Percentiles rank a stretch among this genome's conserved stretches.
These are phyloP conservation scores for Intellagama lesueurii DNA, from an alignment of 2,797 vertebrate species.

Conservation along the genomic window DNA sequence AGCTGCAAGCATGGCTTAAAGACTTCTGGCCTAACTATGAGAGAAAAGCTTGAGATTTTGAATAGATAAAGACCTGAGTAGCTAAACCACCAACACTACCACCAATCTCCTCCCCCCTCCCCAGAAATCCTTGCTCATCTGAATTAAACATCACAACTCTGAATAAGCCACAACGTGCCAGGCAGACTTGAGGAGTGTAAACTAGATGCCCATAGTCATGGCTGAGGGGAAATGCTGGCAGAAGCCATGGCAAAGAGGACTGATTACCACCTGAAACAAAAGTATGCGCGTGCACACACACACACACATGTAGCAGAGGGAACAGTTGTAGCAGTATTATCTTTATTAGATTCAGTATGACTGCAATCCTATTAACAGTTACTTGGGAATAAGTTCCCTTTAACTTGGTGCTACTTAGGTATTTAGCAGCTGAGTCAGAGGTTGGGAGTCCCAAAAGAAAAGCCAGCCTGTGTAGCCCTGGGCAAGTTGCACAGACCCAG, in stretches of 20 bases:
- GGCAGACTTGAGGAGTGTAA: background rate
- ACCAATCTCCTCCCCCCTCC: background rate
- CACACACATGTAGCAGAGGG: background rate
- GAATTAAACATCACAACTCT: background rate
- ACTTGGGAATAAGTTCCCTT: background rate
- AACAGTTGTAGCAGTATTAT: background rate
- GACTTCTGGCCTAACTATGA: background rate
- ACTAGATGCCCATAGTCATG: background rate
- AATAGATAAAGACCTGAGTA: background rate
- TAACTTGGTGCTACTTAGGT: background rate
- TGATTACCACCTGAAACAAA: background rate
- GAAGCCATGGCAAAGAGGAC: background rate
- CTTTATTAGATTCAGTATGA: background rate
- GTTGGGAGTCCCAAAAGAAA: too few relatives aligned
- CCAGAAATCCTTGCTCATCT: conserved; percentile 12
- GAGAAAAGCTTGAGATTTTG: background rate
- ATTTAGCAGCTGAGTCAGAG: background rate
- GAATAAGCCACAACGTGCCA: background rate
- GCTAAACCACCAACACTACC: background rate
- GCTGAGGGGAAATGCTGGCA: background rate
- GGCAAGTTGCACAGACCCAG: too few relatives aligned
- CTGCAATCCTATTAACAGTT: background rate
- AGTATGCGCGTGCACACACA: background rate
- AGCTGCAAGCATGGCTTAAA: background rate
- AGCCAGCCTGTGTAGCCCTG: too few relatives aligned